Evolutionary conservation across 2,888 invertebrate species (phyloP), one percentile per base, ranked within the genome.

Genomic region (Hipparchia semele): DNA sequence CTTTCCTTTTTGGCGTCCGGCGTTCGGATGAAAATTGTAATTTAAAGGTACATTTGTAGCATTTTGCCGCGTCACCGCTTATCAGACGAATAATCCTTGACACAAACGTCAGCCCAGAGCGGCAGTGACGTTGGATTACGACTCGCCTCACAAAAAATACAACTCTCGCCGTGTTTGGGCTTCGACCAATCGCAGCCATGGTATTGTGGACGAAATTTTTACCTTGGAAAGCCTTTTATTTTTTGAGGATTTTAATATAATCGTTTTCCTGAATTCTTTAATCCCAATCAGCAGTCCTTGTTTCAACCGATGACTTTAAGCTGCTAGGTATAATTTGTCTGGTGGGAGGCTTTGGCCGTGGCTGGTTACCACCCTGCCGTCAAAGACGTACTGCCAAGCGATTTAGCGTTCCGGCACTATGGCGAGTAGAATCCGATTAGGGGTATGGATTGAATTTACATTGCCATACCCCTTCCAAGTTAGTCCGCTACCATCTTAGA

Each of bases 81-180:
- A 80, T 80, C 80, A 75, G 73, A 59, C 71, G 71, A 72, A 74
- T 79, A 80, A 80, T 79, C 79, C 80, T 73, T 75, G 77, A 75
- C 71, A 73, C 56, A 60, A 70, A 66, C 77, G 73, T 77, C 76
- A 78, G 74, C 73, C 76, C 71, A 66, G 71, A 71, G 73, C 70
- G 76, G 73, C 74, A 69, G 73, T 77, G 77, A 77, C 75, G 72
- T 59, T 75, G 77, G 77, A 77, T 76, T 76, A 76, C 70, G 62
- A 65, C 68, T 65, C 66, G 53, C 62, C 61, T 58, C 58, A 45
- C 69, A 70, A 71, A 71, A 71, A 72, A 74, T 69, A 72, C 58
- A 60, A 58, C 49, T 51, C 49, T n/a, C 59, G 53, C 66, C 23
- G 13, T 60, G 62, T 74, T 67, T 62, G 72, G 70, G 62, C 67